These are phyloP conservation scores for Micrasema minimum DNA, from an alignment of 1,140 invertebrate species.

Conservation along the genomic window DNA sequence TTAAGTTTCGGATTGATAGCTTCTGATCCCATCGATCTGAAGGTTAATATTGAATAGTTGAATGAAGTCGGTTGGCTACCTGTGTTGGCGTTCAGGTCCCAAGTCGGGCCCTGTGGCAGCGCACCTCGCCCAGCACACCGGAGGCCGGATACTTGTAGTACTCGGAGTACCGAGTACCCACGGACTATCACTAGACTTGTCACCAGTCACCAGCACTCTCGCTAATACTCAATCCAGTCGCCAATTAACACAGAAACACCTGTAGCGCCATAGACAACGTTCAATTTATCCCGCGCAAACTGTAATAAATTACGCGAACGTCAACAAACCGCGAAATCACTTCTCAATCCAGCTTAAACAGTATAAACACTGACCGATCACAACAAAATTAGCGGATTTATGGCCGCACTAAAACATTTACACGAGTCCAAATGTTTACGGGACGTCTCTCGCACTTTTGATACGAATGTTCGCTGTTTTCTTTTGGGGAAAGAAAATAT, in stretches of 20 bases:
- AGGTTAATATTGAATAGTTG: too few species aligned
- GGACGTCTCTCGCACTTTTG: constrained; percentile 21
- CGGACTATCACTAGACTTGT: constrained; percentile 21
- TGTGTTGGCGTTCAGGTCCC: neutral
- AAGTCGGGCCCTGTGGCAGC: neutral
- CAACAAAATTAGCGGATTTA: constrained; percentile 33
- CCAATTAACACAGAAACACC: constrained; percentile 28
- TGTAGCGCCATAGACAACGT: constrained; percentile 10
- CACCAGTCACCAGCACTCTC: neutral
- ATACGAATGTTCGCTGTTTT: constrained; percentile 24
- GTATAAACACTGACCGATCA: constrained; percentile 27
- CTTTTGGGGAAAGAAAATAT: constrained; percentile 16
- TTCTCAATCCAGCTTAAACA: constrained; percentile 9
- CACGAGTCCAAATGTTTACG: constrained; percentile 24
- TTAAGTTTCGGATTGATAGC: too few species aligned
- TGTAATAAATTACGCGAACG: constrained; percentile 11
- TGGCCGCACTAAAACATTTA: constrained; percentile 26
- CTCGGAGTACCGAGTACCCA: neutral
- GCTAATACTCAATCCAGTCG: constrained; percentile 12
- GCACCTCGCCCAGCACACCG: constrained; percentile 2
- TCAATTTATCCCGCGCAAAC: neutral
- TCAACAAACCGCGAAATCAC: constrained; percentile 27
- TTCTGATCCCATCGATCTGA: too few species aligned
- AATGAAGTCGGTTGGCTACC: neutral
- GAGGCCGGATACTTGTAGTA: constrained; percentile 6